Conservation (phyloP, 2,797 vertebrate genomes). For the Gadopsis marmoratus region DNA sequence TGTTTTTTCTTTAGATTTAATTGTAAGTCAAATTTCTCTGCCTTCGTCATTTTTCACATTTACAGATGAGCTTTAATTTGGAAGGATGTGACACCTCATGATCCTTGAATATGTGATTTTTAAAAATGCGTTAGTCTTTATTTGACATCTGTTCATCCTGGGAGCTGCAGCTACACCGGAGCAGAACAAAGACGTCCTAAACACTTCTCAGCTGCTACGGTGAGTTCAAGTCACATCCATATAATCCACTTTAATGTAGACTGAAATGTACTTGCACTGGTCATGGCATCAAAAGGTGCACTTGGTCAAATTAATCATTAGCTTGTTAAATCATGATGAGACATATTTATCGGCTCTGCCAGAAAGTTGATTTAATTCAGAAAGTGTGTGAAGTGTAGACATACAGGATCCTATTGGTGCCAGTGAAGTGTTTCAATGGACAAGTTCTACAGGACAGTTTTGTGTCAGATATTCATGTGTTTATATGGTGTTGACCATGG, state of each 20-base stretch:
- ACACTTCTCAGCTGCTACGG: slow-evolving; percentile 42
- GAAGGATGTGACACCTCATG: not conserved
- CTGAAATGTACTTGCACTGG: not conserved
- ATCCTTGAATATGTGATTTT: slow-evolving; percentile 44
- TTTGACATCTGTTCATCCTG: slow-evolving; percentile 6
- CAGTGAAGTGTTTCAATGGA: not conserved
- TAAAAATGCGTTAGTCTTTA: not conserved
- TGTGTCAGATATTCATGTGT: slow-evolving; percentile 32
- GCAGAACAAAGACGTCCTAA: slow-evolving; percentile 14
- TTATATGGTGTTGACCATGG: slow-evolving; percentile 71
- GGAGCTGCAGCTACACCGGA: slow-evolving; percentile 24
- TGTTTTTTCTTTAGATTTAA: slow-evolving; percentile 8
- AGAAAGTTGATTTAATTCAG: not conserved
- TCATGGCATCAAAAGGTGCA: not conserved
- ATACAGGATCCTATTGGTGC: not conserved
- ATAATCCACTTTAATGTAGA: not conserved
- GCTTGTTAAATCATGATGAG: not conserved
- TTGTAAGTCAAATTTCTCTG: not conserved
- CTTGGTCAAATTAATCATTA: not conserved
- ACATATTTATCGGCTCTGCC: not conserved
- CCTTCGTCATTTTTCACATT: slow-evolving; percentile 16
- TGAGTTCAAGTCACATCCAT: slow-evolving; percentile 44
- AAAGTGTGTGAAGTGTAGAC: not conserved
- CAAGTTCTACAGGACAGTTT: not conserved
- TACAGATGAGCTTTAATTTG: slow-evolving; percentile 1